These are phyloP conservation scores for Styela plicata DNA, from an alignment of 23 tunicate genomes.

Conservation along the genomic window DNA sequence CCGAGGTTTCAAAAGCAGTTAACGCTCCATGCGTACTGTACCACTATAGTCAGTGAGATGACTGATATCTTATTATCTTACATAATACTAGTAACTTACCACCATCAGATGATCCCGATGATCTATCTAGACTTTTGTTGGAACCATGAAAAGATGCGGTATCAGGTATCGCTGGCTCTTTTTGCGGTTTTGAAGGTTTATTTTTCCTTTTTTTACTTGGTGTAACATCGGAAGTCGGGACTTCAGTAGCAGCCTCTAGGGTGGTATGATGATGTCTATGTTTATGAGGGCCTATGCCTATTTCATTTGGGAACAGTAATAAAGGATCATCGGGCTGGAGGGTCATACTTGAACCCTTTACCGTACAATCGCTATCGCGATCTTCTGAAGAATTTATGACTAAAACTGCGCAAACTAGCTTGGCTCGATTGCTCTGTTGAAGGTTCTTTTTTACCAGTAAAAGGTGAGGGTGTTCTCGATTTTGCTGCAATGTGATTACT, in stretches of 20 bases:
- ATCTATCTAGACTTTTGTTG: constrained; percentile 4
- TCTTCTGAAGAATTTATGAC: constrained; percentile 22
- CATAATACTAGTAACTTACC: too few relatives aligned
- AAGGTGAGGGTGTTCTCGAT: constrained; percentile 6
- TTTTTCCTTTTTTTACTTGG: not conserved
- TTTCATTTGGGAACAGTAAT: not conserved
- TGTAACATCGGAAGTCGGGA: not conserved
- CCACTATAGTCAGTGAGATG: too few relatives aligned
- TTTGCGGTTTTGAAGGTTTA: not conserved
- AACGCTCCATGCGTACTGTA: too few relatives aligned
- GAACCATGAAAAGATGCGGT: not conserved
- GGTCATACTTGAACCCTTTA: constrained; percentile 12
- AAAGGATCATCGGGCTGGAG: constrained; percentile 1
- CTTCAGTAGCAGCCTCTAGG: not conserved
- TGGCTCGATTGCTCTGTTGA: constrained; percentile 11
- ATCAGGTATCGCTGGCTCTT: not conserved
- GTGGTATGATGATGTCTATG: not conserved
- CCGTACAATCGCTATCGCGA: constrained; percentile 27
- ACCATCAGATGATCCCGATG: constrained; percentile 23
- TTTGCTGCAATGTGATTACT: not conserved
- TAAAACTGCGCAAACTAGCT: constrained; percentile 23
- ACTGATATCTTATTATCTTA: too few relatives aligned
- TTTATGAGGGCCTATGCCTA: not conserved
- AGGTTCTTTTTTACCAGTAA: not conserved
- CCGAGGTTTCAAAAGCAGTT: too few relatives aligned